Conservation (phyloP, 2,113 vertebrate species). For the Gavialis gangeticus region DNA sequence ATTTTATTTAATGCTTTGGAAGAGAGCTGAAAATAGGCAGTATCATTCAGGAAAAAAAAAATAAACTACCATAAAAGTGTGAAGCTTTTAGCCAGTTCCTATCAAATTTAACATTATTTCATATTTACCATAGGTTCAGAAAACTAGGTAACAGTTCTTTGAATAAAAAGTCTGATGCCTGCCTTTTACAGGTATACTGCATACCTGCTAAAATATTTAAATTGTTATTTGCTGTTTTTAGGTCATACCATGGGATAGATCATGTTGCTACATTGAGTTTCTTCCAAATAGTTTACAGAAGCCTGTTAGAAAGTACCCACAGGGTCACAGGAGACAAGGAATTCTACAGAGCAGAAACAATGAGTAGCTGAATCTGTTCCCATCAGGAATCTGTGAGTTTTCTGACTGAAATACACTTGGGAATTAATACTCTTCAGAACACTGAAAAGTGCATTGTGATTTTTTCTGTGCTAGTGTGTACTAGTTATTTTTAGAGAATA, state of each 20-base stretch:
- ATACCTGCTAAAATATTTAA: background rate
- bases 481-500: background rate
- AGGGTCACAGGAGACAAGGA: background rate
- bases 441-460: no score
- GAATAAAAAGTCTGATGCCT: background rate
- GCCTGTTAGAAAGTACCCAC: background rate
- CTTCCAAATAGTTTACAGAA: background rate
- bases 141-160: background rate
- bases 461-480: background rate
- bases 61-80: background rate
- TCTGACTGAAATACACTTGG: background rate
- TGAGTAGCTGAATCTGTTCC: background rate
- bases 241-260: background rate
- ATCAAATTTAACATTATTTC: background rate
- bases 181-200: background rate
- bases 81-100: background rate
- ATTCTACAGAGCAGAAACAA: conserved; percentile 7
- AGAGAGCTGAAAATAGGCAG: background rate
- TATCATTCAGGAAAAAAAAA: background rate
- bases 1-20: conserved; percentile 3
- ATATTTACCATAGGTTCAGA: background rate
- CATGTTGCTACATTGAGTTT: background rate
- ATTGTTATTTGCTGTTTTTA: fast-evolving
- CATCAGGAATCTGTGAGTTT: background rate
- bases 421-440: background rate